phyloP scores from a whole-genome alignment of 2,113 vertebrate genomes.

The Oryctolagus cuniculus region DNA sequence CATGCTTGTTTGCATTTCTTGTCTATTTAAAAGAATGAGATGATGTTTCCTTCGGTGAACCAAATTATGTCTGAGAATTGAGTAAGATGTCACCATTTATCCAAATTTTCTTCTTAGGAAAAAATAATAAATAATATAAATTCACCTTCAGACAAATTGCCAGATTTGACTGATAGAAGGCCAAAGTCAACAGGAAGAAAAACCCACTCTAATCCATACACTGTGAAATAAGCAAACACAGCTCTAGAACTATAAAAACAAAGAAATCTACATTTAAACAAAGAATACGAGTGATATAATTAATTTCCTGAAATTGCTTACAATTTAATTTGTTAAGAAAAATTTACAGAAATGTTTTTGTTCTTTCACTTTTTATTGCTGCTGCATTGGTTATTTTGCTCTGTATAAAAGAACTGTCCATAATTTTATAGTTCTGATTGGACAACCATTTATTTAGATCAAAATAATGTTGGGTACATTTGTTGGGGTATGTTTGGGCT shows the following conservation, averaged over 20 bases:
- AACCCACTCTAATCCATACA: neutral
- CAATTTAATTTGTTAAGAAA: neutral
- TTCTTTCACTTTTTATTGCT: neutral
- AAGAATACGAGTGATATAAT: neutral
- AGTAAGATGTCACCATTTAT: neutral
- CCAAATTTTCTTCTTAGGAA: neutral
- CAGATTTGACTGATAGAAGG: neutral
- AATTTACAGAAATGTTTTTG: neutral
- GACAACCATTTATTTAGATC: neutral
- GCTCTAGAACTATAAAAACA: neutral
- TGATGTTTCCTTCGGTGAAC: neutral
- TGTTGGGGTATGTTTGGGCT: neutral
- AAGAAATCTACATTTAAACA: neutral
- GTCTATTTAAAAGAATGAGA: neutral
- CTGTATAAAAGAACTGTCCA: neutral
- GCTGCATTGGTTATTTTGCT: neutral
- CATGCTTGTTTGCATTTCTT: neutral
- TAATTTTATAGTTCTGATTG: neutral
- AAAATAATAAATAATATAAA: neutral
- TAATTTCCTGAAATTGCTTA: neutral
- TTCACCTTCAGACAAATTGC: neutral
- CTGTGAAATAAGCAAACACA: neutral
- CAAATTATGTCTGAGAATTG: neutral
- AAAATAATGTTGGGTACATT: no score
- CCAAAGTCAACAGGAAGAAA: neutral